phyloP scores from a whole-genome alignment of 2,113 vertebrate genomes.

The Macquaria australasica region DNA sequence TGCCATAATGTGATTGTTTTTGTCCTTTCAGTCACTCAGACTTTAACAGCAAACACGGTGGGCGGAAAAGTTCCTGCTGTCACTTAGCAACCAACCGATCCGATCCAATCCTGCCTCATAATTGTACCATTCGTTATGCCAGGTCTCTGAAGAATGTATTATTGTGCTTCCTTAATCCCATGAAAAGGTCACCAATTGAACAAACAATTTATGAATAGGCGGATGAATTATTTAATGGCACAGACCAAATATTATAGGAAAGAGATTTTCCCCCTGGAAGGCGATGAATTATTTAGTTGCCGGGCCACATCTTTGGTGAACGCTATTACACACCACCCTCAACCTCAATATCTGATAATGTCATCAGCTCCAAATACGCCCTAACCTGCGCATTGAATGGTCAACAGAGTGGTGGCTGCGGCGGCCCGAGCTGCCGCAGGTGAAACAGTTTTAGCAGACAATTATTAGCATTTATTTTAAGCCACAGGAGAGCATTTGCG shows the following conservation, averaged over 20 bases:
- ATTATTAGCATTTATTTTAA: slow-evolving; percentile 60
- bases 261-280: slow-evolving; percentile 51
- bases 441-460: slow-evolving; percentile 45
- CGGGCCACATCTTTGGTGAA: slow-evolving; percentile 66
- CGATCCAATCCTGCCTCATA: slow-evolving; percentile 69
- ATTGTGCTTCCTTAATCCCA: slow-evolving; percentile 76
- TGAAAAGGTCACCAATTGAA: slow-evolving; percentile 79
- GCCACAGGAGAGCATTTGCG: slow-evolving; percentile 5
- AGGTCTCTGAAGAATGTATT: slow-evolving; percentile 79
- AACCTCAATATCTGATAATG: slow-evolving; percentile 73
- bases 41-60: slow-evolving; percentile 75
- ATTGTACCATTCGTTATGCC: slow-evolving; percentile 76
- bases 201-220: slow-evolving; percentile 79
- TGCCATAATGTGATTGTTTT: slow-evolving; percentile 72
- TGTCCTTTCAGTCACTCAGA: slow-evolving; percentile 71
- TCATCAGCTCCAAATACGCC: slow-evolving; percentile 62
- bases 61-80: slow-evolving; percentile 81
- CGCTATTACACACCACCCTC: slow-evolving; percentile 74
- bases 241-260: slow-evolving; percentile 76
- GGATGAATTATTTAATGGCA: slow-evolving; percentile 79
- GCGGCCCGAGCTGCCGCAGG: slow-evolving; percentile 13
- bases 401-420: slow-evolving; percentile 48
- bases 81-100: slow-evolving; percentile 80
- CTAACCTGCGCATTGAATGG: slow-evolving; percentile 63
- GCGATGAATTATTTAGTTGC: slow-evolving; percentile 78